Evolutionary conservation across 2,888 invertebrate species (phyloP).

Genomic region (Alloplasta piceator): DNA sequence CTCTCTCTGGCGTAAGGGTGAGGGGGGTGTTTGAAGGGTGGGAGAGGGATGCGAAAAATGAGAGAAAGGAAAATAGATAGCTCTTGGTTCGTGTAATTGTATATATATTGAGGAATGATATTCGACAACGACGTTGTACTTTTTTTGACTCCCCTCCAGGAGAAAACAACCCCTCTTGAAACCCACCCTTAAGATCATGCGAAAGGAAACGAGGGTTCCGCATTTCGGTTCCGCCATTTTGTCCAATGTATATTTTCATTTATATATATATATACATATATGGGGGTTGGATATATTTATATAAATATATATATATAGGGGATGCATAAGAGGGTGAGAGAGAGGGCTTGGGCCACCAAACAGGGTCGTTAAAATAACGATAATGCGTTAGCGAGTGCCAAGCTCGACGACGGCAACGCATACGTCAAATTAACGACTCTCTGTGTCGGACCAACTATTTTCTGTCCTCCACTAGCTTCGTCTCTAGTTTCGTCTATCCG

Average conservation of each 20-base stretch:
- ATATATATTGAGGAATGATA: too few species aligned
- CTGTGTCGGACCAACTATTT: conserved; percentile 65
- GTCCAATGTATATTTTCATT: conserved; percentile 14
- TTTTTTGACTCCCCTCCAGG: conserved; percentile 39
- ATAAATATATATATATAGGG: not conserved
- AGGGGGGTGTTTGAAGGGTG: not conserved
- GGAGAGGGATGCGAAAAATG: conserved; percentile 19
- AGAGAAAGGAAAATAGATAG: not conserved
- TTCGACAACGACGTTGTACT: conserved; percentile 47
- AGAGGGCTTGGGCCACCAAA: conserved; percentile 65
- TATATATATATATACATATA: conserved; percentile 3
- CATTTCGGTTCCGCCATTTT: conserved; percentile 40
- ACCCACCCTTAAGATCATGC: conserved; percentile 5
- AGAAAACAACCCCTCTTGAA: conserved; percentile 50
- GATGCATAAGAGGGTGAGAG: conserved; percentile 37
- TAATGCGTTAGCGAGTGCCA: conserved; percentile 73
- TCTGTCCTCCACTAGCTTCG: conserved; percentile 52
- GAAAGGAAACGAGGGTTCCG: conserved; percentile 47
- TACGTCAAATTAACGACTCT: conserved; percentile 75
- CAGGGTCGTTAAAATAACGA: conserved; percentile 75
- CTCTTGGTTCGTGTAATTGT: too few species aligned
- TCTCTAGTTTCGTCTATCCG: conserved; percentile 30
- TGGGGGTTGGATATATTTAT: not conserved
- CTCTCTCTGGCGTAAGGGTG: too few species aligned
- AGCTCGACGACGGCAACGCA: conserved; percentile 71